Base-by-base conservation (phyloP, 2,113 vertebrate species). In the Melanostigma gelatinosum region DNA sequence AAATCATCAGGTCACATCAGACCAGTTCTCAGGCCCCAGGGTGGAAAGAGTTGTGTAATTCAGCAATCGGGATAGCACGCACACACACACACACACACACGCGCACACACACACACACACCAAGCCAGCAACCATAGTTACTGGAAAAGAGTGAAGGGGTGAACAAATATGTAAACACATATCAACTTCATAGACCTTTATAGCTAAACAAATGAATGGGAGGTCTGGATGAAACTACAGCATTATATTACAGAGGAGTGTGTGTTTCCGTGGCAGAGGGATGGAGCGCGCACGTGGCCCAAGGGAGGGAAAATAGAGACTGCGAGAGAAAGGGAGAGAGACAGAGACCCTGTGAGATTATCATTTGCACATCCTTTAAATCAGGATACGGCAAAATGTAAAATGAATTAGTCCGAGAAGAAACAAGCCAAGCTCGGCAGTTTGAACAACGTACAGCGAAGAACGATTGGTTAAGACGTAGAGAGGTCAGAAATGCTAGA, bases 1-100 rank as follows among this genome's bases (percentile, higher is more conserved):
- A 94, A 94, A 93, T 94, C 92, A 93, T 94, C 93, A 94, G 93
- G 90, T 93, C 93, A 94, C 90, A 92, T 95, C 91, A 89, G 93
- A 93, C 84, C 87, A 75, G 86, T 91, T 90, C 93, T 94, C 92
- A 92, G 90, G 91, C 84, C 92, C 91, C 87, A 70, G 87, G 89
- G 88, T 93, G 93, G 93, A 95, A 95, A 95, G 90, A 91, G 92
- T 94, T 94, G 94, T 92, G 91, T 91, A 94, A 95, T 90, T 88
- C 85, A 85, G 82, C 84, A 76, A 83, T 79, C 72, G 12, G 87
- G 82, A 88, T 65, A n/a, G n/a, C 79, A 52, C 79, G 68, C 57
- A 74, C 83, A 79, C 68, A 80, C 13, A 63, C 80, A 54, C 66
- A 64, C 42, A 69, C 71, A 76, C 40, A 46, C 67, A 68, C 66